A percentile compares a stretch with the other conserved stretches of the same genome.
Conservation (phyloP, 1,140 invertebrate species). For the Brachionus calyciflorus region DNA sequence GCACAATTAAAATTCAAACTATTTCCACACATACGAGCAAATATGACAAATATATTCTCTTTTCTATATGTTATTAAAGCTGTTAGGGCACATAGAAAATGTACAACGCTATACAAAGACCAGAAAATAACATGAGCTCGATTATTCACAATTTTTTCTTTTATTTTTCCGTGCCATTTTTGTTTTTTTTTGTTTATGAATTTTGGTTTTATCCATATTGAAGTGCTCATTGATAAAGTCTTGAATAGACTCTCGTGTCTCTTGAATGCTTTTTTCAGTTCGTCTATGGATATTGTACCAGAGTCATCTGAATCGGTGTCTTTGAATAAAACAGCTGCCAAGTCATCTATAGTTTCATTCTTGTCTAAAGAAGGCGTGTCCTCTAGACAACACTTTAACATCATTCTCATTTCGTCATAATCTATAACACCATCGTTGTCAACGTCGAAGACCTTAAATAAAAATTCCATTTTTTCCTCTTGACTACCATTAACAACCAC, state of each 20-base stretch:
- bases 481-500: conserved; percentile 16
- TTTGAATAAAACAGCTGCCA: conserved; percentile 37
- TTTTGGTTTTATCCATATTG: conserved; percentile 41
- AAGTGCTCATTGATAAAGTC: neutral
- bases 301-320: conserved; percentile 39
- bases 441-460: conserved; percentile 39
- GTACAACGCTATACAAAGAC: neutral
- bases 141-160: conserved; percentile 36
- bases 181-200: conserved; percentile 31
- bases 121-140: conserved; percentile 10
- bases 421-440: conserved; percentile 29
- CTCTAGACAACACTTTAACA: conserved; percentile 44
- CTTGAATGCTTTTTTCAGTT: conserved; percentile 38
- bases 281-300: conserved; percentile 2
- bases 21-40: conserved; percentile 66
- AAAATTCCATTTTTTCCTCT: conserved; percentile 43
- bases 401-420: conserved; percentile 23
- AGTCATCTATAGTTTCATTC: conserved; percentile 42
- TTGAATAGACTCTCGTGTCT: conserved; percentile 38
- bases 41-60: conserved; percentile 17
- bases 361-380: conserved; percentile 32
- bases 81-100: neutral
- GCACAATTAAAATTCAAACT: conserved; percentile 87
- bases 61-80: conserved; percentile 64
- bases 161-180: conserved; percentile 38